These are phyloP conservation scores for Auanema freiburgensis DNA, from an alignment of 2,888 invertebrate species.

Conservation along the genomic window DNA sequence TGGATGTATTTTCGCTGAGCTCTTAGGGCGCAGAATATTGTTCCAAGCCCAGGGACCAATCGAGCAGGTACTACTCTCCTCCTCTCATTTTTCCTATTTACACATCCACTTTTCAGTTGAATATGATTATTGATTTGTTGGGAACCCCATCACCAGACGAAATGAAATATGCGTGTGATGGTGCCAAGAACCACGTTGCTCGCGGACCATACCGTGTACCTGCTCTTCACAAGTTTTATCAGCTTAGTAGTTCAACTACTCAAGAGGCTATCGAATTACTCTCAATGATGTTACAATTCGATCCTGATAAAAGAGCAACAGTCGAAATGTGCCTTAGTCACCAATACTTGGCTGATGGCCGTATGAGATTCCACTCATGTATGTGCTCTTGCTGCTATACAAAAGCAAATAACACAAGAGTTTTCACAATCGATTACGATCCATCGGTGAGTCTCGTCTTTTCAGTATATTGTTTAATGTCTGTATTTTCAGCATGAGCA, in stretches of 20 bases:
- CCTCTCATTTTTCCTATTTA: neutral
- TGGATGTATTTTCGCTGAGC: constrained; percentile 97
- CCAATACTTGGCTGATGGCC: constrained; percentile 95
- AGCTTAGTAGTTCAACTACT: constrained; percentile 87
- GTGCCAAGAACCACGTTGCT: constrained; percentile 83
- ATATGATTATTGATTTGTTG: constrained; percentile 92
- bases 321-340: constrained; percentile 93
- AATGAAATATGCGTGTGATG: constrained; percentile 95
- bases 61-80: constrained; percentile 76
- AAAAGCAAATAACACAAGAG: constrained; percentile 37
- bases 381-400: constrained; percentile 93
- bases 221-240: constrained; percentile 73
- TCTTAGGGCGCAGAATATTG: constrained; percentile 89
- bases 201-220: constrained; percentile 30
- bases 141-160: constrained; percentile 93
- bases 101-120: constrained; percentile 73
- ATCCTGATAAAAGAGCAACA: constrained; percentile 81
- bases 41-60: constrained; percentile 98
- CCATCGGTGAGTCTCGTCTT: constrained; percentile 46
- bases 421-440: constrained; percentile 49
- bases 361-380: constrained; percentile 97
- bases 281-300: constrained; percentile 95
- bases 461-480: neutral
- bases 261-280: constrained; percentile 97
- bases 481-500: constrained; percentile 72